Evolutionary conservation across 2,888 invertebrate species (phyloP).

Genomic region (Trichopria drosophilae): DNA sequence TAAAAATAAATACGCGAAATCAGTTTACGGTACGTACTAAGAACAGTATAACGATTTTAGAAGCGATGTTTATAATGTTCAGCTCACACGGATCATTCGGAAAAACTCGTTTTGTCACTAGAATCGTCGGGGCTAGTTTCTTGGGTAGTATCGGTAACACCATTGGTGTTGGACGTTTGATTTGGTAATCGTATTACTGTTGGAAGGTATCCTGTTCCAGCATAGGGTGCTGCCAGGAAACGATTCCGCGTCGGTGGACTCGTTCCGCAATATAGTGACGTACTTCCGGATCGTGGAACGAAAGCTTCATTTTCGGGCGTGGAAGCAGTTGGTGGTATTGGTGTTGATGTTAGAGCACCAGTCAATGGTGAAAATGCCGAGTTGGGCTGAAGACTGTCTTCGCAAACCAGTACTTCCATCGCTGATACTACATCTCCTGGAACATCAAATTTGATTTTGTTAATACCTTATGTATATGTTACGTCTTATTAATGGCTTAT

Average conservation of each 20-base stretch:
- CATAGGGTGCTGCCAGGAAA: constrained; percentile 80
- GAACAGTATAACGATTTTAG: too few relatives aligned
- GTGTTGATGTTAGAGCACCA: constrained; percentile 56
- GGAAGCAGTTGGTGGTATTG: constrained; percentile 48
- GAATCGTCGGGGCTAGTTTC: constrained; percentile 54
- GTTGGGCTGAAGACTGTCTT: constrained; percentile 64
- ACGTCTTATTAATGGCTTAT: constrained; percentile 14
- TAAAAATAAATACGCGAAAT: too few relatives aligned
- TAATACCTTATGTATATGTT: constrained; percentile 1
- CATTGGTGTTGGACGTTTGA: constrained; percentile 49
- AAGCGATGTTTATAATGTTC: too few relatives aligned
- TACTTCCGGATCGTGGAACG: constrained; percentile 44
- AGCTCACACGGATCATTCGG: too few relatives aligned
- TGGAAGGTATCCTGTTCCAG: constrained; percentile 80
- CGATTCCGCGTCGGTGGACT: constrained; percentile 70
- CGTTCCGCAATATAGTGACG: constrained; percentile 61
- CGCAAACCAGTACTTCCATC: constrained; percentile 86
- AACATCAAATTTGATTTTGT: constrained; percentile 17
- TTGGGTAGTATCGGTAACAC: constrained; percentile 50
- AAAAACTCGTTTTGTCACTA: constrained; percentile 56
- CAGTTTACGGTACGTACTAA: too few relatives aligned
- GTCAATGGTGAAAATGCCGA: constrained; percentile 81
- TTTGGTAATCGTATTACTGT: constrained; percentile 69
- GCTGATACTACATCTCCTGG: constrained; percentile 87
- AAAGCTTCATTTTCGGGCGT: constrained; percentile 50